Percentiles rank a stretch among this genome's conserved stretches.
These are phyloP conservation scores for Acrocephalus scirpaceus DNA, from an alignment of 2,797 vertebrate genomes.

Conservation along the genomic window DNA sequence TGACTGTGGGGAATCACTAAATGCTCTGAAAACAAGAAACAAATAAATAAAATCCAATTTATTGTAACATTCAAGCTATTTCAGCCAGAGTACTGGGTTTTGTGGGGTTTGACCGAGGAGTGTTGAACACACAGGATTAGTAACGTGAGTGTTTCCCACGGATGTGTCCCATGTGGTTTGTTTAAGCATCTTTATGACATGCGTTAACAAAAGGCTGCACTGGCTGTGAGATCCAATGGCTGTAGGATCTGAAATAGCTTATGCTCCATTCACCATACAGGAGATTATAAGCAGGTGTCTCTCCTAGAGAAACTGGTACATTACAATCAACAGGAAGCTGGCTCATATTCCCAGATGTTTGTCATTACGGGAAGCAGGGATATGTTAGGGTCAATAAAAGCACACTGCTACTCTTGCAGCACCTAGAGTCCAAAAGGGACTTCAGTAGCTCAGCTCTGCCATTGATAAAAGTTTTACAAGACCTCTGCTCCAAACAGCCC, in stretches of 20 bases:
- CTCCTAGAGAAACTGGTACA: neutral
- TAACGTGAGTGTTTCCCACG: neutral
- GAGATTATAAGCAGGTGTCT: slow-evolving; percentile 61
- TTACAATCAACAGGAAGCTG: neutral
- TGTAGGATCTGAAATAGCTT: neutral
- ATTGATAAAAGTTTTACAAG: slow-evolving; percentile 59
- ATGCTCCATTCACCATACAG: neutral
- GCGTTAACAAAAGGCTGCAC: neutral
- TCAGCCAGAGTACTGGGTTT: neutral
- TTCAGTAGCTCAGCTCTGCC: slow-evolving; percentile 37
- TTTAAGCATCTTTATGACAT: neutral
- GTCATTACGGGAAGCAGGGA: neutral
- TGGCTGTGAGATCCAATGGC: neutral
- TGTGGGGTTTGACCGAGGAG: neutral
- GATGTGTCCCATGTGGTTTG: neutral
- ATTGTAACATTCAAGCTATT: neutral
- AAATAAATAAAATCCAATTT: slow-evolving; percentile 7
- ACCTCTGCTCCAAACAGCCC: slow-evolving; percentile 49
- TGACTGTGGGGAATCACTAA: neutral
- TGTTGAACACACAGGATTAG: neutral
- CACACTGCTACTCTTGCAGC: neutral
- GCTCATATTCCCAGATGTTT: slow-evolving; percentile 47
- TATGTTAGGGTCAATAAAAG: neutral
- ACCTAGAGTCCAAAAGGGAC: slow-evolving; percentile 35
- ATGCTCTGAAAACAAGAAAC: slow-evolving; percentile 7